Evolutionary conservation across 2,888 invertebrate genomes (phyloP).

Genomic region (Exephanes ischioxanthus): DNA sequence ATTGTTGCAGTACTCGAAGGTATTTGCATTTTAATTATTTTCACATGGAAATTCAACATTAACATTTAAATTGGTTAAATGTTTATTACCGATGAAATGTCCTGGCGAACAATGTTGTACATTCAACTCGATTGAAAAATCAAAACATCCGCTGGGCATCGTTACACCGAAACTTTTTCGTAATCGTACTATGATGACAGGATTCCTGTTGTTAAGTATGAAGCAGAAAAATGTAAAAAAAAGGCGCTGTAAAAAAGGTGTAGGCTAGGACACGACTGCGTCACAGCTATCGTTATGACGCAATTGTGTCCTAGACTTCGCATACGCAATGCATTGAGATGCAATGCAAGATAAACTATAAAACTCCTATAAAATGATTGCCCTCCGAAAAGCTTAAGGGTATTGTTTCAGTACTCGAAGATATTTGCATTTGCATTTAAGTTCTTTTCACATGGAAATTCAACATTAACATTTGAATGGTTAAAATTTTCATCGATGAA

Average conservation of each 20-base stretch:
- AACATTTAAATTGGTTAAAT: neutral
- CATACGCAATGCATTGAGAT: neutral
- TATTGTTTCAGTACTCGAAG: neutral
- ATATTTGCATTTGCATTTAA: neutral
- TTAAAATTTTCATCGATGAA: too few relatives aligned
- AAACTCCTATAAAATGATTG: neutral
- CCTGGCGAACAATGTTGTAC: too few relatives aligned
- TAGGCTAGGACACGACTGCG: constrained; percentile 13
- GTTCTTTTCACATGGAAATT: neutral
- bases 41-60: neutral
- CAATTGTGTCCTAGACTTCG: too few relatives aligned
- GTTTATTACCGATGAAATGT: too few relatives aligned
- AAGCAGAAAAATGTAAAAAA: too few relatives aligned
- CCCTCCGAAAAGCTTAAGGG: neutral
- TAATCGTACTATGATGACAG: too few relatives aligned
- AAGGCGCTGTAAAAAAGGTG: neutral
- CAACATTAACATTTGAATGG: neutral
- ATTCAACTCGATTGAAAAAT: too few relatives aligned
- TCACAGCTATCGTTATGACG: neutral
- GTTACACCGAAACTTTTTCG: too few relatives aligned
- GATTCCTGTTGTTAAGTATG: too few relatives aligned
- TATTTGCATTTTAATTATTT: too few relatives aligned
- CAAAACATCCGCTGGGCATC: too few relatives aligned
- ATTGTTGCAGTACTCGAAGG: too few relatives aligned
- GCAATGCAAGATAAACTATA: neutral